phyloP scores from a whole-genome alignment of 1,140 invertebrate genomes.

The Adelges cooleyi region DNA sequence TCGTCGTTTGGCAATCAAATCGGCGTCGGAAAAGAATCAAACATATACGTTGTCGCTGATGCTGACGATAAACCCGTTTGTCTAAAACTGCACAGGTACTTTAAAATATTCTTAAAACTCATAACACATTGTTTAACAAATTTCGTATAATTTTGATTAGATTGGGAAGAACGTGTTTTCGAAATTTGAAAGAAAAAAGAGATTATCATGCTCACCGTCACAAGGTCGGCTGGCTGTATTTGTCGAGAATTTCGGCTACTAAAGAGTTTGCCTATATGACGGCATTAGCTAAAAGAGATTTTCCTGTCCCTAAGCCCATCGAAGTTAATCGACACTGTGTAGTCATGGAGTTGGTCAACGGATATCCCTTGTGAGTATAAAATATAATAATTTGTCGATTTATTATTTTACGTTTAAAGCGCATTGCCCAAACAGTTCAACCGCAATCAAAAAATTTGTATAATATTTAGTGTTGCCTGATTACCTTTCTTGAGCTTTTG shows the following conservation, averaged over 20 bases:
- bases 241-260: conserved; percentile 91
- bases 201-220: conserved; percentile 92
- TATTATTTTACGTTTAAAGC: not conserved
- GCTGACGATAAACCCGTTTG: conserved; percentile 61
- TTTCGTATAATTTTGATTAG: conserved; percentile 39
- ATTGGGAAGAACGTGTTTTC: conserved; percentile 86
- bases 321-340: conserved; percentile 95
- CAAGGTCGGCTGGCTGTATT: conserved; percentile 87
- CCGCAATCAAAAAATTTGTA: not conserved
- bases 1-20: conserved; percentile 94
- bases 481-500: too few relatives aligned
- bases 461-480: too few relatives aligned
- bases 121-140: too few relatives aligned
- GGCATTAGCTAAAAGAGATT: conserved; percentile 75
- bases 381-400: not conserved
- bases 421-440: conserved; percentile 12
- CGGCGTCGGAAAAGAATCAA: conserved; percentile 95
- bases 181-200: conserved; percentile 92
- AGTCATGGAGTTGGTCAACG: conserved; percentile 84
- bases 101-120: not conserved
- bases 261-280: conserved; percentile 99
- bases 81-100: conserved; percentile 78
- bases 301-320: conserved; percentile 90
- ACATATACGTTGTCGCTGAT: conserved; percentile 79
- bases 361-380: conserved; percentile 56